Evolutionary conservation across 2,797 vertebrate species (phyloP).

Genomic region (Acomys russatus): DNA sequence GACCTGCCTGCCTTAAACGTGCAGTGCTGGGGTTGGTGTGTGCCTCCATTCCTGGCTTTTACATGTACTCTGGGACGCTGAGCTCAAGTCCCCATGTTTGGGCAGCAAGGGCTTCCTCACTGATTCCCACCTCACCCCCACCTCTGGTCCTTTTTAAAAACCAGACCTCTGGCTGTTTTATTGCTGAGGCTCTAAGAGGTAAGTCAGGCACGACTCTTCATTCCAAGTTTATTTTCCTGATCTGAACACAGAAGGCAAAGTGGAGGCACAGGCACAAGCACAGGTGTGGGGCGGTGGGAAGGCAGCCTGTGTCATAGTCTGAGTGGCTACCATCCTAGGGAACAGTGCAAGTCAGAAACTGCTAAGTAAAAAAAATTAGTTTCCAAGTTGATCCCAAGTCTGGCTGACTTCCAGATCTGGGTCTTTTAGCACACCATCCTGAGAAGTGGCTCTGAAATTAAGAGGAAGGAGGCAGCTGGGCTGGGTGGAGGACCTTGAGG

Average conservation of each 20-base stretch:
- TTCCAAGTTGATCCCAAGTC: background rate
- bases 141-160: background rate
- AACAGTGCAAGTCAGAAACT: rapidly evolving
- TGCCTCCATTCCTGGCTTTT: background rate
- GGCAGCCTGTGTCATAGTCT: rapidly evolving
- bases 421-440: background rate
- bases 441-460: background rate
- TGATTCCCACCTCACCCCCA: background rate
- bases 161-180: background rate
- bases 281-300: background rate
- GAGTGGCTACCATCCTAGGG: background rate
- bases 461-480: background rate
- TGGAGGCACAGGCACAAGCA: too few species aligned
- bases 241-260: background rate
- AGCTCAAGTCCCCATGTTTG: background rate
- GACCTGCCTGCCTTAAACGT: background rate
- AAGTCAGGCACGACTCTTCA: background rate
- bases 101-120: too few species aligned
- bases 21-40: background rate
- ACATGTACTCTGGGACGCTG: background rate
- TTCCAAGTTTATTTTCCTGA: background rate
- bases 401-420: background rate
- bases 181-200: background rate
- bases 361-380: background rate
- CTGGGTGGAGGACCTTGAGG: background rate